These are phyloP conservation scores for Bhutanitis thaidina DNA, from an alignment of 2,888 invertebrate species.

Conservation along the genomic window DNA sequence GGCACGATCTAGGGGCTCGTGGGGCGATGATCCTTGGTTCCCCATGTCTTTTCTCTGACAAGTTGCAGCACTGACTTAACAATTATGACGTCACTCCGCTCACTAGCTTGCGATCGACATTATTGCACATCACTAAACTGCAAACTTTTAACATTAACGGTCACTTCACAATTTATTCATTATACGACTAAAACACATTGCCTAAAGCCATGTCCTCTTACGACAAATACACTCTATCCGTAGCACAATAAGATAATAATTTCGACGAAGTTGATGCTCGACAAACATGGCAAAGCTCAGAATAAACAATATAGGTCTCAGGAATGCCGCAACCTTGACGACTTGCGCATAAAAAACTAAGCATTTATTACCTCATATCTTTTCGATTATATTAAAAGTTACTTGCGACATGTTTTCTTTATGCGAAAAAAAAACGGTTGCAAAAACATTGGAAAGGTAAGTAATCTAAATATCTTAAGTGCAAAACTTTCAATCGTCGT, in stretches of 20 bases:
- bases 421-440: slow-evolving; percentile 15
- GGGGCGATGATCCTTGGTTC: slow-evolving; percentile 90
- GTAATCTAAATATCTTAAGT: slow-evolving; percentile 25
- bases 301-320: slow-evolving; percentile 61
- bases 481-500: slow-evolving; percentile 31
- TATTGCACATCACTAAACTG: slow-evolving; percentile 26
- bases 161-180: slow-evolving; percentile 41
- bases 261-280: slow-evolving; percentile 64
- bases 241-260: slow-evolving; percentile 66
- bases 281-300: slow-evolving; percentile 67
- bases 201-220: slow-evolving; percentile 51
- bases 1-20: slow-evolving; percentile 89
- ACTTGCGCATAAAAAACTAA: slow-evolving; percentile 38
- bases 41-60: slow-evolving; percentile 79
- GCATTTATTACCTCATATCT: slow-evolving; percentile 28
- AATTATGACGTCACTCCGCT: slow-evolving; percentile 1
- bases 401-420: slow-evolving; percentile 34
- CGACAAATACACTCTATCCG: slow-evolving; percentile 57
- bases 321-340: slow-evolving; percentile 53
- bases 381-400: slow-evolving; percentile 27
- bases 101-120: slow-evolving; percentile 24
- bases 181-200: slow-evolving; percentile 42
- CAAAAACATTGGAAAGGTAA: slow-evolving; percentile 4
- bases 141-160: slow-evolving; percentile 35
- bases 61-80: neutral